These are phyloP conservation scores for Polydrusus cervinus DNA, from an alignment of 2,888 invertebrate species.

Conservation along the genomic window DNA sequence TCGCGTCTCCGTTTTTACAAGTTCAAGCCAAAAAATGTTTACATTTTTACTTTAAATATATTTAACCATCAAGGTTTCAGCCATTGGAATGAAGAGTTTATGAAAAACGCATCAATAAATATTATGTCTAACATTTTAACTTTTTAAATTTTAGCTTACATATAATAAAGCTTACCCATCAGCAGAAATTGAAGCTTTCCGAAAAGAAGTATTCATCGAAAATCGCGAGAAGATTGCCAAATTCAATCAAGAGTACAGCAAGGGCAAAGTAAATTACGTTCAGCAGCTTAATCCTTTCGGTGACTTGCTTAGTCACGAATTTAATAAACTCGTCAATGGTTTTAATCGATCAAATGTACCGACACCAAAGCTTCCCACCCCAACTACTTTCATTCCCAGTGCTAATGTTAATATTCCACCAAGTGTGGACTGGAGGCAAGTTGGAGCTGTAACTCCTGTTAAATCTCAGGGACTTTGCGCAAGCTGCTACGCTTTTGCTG, in stretches of 20 bases:
- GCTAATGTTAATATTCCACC: conserved; percentile 66
- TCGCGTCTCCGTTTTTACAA: too few species aligned
- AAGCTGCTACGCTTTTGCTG: conserved; percentile 69
- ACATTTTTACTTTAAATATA: too few species aligned
- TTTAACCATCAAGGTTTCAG: too few species aligned
- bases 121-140: background rate
- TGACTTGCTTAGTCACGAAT: conserved; percentile 68
- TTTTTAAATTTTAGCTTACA: conserved; percentile 58
- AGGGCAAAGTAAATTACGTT: conserved; percentile 63
- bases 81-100: background rate
- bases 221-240: conserved; percentile 66
- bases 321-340: conserved; percentile 66
- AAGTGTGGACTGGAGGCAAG: conserved; percentile 68
- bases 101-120: background rate
- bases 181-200: conserved; percentile 63
- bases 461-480: conserved; percentile 67
- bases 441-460: conserved; percentile 68
- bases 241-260: conserved; percentile 66
- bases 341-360: conserved; percentile 63
- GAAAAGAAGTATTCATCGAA: conserved; percentile 68
- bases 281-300: conserved; percentile 67
- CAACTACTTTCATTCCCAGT: conserved; percentile 65
- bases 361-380: conserved; percentile 48
- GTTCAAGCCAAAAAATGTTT: too few species aligned
- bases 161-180: conserved; percentile 67